These are phyloP conservation scores for Xenus cinereus DNA, from an alignment of 2,113 vertebrate species.

Conservation along the genomic window DNA sequence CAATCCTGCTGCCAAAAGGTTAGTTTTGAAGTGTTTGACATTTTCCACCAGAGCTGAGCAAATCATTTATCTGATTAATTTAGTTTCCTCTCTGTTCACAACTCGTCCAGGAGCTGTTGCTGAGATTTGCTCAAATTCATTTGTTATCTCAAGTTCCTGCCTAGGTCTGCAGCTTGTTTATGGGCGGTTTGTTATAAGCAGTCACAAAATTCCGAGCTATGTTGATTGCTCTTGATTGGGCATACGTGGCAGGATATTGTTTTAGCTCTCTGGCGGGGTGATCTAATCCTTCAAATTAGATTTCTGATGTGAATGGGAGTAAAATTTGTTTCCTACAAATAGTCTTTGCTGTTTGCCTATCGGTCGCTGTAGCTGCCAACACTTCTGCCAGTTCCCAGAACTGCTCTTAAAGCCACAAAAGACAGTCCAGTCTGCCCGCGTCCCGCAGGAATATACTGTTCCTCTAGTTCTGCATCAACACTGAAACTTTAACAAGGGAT, in stretches of 20 bases:
- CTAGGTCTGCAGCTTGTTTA: conserved; percentile 15
- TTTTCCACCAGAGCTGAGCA: conserved; percentile 50
- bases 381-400: neutral
- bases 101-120: conserved; percentile 28
- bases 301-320: neutral
- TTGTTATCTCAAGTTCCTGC: conserved; percentile 42
- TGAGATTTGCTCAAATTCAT: conserved; percentile 55
- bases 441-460: neutral
- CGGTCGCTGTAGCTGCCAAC: neutral
- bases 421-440: fast-evolving
- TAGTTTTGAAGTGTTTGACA: conserved; percentile 58
- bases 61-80: conserved; percentile 68
- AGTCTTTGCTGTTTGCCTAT: neutral
- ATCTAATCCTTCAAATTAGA: neutral
- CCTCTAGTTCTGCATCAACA: neutral
- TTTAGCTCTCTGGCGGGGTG: neutral
- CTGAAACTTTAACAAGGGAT: neutral
- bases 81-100: conserved; percentile 12
- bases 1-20: conserved; percentile 55
- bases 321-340: neutral
- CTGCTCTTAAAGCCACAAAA: neutral
- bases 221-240: neutral
- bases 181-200: neutral
- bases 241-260: neutral
- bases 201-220: neutral